Evolutionary conservation across 2,797 vertebrate genomes (phyloP).

Genomic region (Menidia menidia): DNA sequence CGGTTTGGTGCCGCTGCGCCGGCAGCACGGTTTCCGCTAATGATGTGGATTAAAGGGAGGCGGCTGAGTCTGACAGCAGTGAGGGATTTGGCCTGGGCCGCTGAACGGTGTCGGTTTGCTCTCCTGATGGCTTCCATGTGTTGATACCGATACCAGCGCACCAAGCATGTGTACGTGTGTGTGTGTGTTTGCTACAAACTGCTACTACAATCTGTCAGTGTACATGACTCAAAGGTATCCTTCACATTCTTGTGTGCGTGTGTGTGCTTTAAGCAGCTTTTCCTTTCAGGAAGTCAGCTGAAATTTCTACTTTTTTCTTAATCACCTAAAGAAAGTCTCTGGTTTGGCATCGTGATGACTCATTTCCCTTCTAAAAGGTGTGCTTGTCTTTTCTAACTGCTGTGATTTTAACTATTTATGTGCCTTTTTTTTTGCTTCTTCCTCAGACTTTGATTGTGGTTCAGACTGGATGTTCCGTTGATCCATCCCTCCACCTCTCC

Average conservation of each 20-base stretch:
- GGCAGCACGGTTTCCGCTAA: not conserved
- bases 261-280: constrained; percentile 9
- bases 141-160: too few species aligned
- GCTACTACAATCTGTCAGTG: constrained; percentile 11
- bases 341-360: constrained; percentile 16
- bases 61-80: constrained; percentile 13
- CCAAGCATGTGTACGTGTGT: not conserved
- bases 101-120: too few species aligned
- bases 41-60: not conserved
- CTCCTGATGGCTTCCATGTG: constrained; percentile 40
- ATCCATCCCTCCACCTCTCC: constrained; percentile 46
- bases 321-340: constrained; percentile 29
- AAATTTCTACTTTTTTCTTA: constrained; percentile 23
- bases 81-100: too few species aligned
- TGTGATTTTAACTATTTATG: not conserved
- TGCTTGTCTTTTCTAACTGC: not conserved
- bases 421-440: not conserved
- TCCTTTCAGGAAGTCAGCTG: not conserved
- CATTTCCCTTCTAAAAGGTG: not conserved
- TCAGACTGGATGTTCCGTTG: constrained; percentile 50
- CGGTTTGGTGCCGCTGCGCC: not conserved
- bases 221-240: not conserved
- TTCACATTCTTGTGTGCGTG: constrained; percentile 1
- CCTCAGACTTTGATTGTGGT: constrained; percentile 48
- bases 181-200: constrained; percentile 20